Percentiles rank a stretch among this genome's conserved stretches.
Conservation (phyloP, 2,888 invertebrate species). For the Eupelmus urozonus region DNA sequence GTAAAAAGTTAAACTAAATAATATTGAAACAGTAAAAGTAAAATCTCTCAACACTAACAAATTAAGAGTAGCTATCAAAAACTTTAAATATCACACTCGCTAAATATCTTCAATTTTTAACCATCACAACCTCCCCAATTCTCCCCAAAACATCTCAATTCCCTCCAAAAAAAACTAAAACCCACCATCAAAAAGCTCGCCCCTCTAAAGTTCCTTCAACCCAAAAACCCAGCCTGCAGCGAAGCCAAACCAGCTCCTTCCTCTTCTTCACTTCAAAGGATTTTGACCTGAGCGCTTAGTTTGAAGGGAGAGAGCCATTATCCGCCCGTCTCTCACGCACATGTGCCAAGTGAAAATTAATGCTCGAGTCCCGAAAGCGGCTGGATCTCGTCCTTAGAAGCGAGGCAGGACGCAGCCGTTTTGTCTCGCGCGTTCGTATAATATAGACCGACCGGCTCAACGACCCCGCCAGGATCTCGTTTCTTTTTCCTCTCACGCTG, state of each 20-base stretch:
- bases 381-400: neutral
- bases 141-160: too few relatives aligned
- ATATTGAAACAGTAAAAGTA: too few relatives aligned
- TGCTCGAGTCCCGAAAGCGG: neutral
- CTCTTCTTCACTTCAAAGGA: neutral
- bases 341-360: neutral
- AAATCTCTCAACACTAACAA: too few relatives aligned
- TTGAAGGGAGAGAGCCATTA: neutral
- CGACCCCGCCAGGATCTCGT: conserved; percentile 1
- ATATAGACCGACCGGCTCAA: neutral
- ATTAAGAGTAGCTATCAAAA: too few relatives aligned
- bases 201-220: neutral
- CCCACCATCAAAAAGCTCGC: neutral
- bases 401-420: conserved; percentile 14
- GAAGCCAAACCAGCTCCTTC: too few relatives aligned
- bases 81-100: too few relatives aligned
- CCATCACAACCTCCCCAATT: too few relatives aligned
- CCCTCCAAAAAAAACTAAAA: neutral
- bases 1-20: too few relatives aligned
- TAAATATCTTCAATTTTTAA: too few relatives aligned
- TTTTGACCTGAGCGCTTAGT: conserved; percentile 3
- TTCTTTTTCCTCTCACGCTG: neutral
- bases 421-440: neutral
- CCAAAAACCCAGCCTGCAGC: neutral
- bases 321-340: neutral